A percentile compares a stretch with the other conserved stretches of the same genome.
phyloP scores from a whole-genome alignment of 2,888 invertebrate genomes.

The Eupsilia transversa region DNA sequence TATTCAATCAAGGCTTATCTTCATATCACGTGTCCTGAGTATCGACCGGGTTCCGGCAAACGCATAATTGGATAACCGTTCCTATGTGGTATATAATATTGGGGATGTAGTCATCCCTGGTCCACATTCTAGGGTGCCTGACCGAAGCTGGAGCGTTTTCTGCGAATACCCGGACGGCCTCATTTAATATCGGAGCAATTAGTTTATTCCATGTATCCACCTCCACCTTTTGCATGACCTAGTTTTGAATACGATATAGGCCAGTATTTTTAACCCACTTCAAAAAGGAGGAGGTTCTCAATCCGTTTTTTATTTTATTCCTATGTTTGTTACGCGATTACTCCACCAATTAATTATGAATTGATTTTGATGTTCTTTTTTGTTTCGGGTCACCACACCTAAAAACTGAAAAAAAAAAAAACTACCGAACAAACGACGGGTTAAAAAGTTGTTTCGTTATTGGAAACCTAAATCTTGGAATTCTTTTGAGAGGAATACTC shows the following conservation, averaged over 20 bases:
- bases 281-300: too few relatives aligned
- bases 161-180: background rate
- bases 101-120: constrained; percentile 5
- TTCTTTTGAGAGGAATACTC: background rate
- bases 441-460: too few relatives aligned
- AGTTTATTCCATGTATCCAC: constrained; percentile 6
- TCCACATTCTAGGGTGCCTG: background rate
- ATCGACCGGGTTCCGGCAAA: constrained; percentile 42
- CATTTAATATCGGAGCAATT: constrained; percentile 13
- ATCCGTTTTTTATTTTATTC: too few relatives aligned
- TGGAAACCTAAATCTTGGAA: background rate
- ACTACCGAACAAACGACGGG: too few relatives aligned
- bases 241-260: constrained; percentile 14
- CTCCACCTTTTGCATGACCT: constrained; percentile 19
- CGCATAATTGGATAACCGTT: constrained; percentile 36
- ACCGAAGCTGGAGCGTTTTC: constrained; percentile 9
- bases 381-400: too few relatives aligned
- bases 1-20: background rate
- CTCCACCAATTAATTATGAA: too few relatives aligned
- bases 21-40: constrained; percentile 23
- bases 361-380: too few relatives aligned
- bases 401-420: too few relatives aligned
- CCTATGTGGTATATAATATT: constrained; percentile 3
- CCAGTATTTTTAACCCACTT: too few relatives aligned
- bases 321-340: too few relatives aligned